Evolutionary conservation across 2,797 vertebrate genomes (phyloP), one percentile per base, ranked within the genome.

Genomic region (Numenius phaeopus): DNA sequence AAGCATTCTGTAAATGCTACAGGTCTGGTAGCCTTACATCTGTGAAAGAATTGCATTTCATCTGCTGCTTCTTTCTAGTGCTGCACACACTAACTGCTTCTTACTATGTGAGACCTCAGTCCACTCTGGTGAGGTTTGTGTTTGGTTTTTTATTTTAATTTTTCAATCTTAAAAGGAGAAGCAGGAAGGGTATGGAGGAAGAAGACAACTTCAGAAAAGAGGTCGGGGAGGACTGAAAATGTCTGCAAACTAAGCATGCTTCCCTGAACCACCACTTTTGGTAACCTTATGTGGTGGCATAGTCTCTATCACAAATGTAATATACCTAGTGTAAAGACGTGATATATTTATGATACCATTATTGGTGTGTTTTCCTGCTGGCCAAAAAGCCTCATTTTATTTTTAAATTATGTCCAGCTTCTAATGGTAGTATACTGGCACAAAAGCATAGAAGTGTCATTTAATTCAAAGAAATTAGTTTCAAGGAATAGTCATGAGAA

Each of bases 221-320:
- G 2, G 0, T 37, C 4, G 20, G 14, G 22, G 7, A 73, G 4
- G 27, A 58, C 26, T 83, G n/a, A 27, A 20, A 64, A 24, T 47
- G 4, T 34, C 40, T 54, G 26, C 26, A 24, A 83, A 67, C 3
- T 34, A 34, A 78, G 27, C 1, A 12, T 1, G 0, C 30, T 49
- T 65, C 11, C 3, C 37, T 50, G 39, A 59, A 37, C 10, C 14
- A 34, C 8, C 7, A 7, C 7, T 73, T 50, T 14, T 34, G 15
- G 11, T 58, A 75, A 9, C 5, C 22, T 59, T 32, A 14, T 0
- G 0, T 40, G n/a, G 29, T 21, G 30, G 10, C 30, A 58, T 12
- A n/a, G 14, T 13, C 27, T 44, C 23, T 49, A 3, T 16, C 71
- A n/a, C 18, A 83, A 19, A 54, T 37, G 18, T 18, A 47, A 27